A percentile compares a stretch with the other conserved stretches of the same genome.
phyloP scores from a whole-genome alignment of 2,113 vertebrate species.

The Brachypodius melanocephalos region DNA sequence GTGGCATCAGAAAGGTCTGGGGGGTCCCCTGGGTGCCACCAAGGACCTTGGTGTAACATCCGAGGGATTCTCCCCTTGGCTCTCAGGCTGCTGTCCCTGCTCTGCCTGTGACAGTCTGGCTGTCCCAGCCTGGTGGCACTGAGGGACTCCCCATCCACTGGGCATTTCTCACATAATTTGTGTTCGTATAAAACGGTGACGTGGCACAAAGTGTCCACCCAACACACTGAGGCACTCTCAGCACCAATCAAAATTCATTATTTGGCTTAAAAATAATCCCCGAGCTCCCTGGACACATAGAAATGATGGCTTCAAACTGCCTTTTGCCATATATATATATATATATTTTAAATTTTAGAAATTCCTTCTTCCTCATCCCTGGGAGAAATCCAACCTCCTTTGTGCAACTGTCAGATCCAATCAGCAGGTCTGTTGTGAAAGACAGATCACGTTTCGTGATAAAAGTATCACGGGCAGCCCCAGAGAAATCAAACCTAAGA shows the following conservation, averaged over 20 bases:
- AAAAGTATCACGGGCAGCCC: not conserved
- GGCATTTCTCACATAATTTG: not conserved
- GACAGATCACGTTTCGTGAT: not conserved
- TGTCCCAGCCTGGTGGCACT: not conserved
- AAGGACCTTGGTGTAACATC: not conserved
- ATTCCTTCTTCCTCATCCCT: not conserved
- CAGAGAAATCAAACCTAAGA: not conserved
- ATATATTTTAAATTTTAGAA: not conserved
- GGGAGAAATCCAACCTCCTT: not conserved
- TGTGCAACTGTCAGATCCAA: not conserved
- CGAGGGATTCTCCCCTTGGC: not conserved
- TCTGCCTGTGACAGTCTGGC: not conserved
- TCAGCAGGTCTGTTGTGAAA: not conserved
- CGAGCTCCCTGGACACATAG: not conserved
- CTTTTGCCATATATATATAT: not conserved
- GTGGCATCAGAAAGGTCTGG: not conserved
- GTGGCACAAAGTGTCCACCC: not conserved
- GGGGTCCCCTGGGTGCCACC: not conserved
- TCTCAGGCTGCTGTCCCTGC: not conserved
- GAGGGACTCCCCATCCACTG: not conserved
- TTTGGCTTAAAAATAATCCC: not conserved
- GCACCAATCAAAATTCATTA: not conserved
- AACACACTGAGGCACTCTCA: not conserved
- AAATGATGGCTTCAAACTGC: not conserved
- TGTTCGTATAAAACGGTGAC: not conserved